These are phyloP conservation scores for Alcis repandata DNA, from an alignment of 2,888 invertebrate species.

Conservation along the genomic window DNA sequence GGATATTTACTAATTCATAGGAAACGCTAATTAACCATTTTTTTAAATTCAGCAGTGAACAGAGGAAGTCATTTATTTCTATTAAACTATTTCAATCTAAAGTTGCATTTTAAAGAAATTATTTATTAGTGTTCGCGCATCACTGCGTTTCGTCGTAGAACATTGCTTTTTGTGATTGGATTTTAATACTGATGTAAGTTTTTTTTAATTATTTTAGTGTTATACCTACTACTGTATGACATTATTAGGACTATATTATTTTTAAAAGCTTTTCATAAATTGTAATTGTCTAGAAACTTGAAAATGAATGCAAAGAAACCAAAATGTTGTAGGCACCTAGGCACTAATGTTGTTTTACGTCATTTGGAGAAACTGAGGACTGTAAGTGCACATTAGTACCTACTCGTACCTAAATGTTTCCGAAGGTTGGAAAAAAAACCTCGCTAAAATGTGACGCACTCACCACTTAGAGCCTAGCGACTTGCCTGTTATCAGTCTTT, in stretches of 20 bases:
- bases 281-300: background rate
- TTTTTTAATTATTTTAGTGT: background rate
- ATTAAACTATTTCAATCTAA: background rate
- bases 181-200: background rate
- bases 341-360: too few species aligned
- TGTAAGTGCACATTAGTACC: too few species aligned
- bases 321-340: background rate
- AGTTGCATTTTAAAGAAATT: background rate
- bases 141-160: background rate
- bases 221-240: background rate
- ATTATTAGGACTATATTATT: background rate
- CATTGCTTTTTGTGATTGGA: background rate
- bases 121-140: background rate
- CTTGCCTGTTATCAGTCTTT: too few species aligned
- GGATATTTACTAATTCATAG: too few species aligned
- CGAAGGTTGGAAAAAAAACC: too few species aligned
- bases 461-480: too few species aligned
- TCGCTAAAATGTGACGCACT: too few species aligned
- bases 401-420: too few species aligned
- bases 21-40: too few species aligned
- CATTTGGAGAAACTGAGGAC: too few species aligned
- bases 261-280: background rate
- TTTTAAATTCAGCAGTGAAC: background rate
- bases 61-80: background rate
- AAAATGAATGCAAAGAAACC: slow-evolving; percentile 9